A percentile compares a stretch with the other conserved stretches of the same genome.
phyloP scores from a whole-genome alignment of 2,888 invertebrate genomes.

The Hyposoter dolosus region DNA sequence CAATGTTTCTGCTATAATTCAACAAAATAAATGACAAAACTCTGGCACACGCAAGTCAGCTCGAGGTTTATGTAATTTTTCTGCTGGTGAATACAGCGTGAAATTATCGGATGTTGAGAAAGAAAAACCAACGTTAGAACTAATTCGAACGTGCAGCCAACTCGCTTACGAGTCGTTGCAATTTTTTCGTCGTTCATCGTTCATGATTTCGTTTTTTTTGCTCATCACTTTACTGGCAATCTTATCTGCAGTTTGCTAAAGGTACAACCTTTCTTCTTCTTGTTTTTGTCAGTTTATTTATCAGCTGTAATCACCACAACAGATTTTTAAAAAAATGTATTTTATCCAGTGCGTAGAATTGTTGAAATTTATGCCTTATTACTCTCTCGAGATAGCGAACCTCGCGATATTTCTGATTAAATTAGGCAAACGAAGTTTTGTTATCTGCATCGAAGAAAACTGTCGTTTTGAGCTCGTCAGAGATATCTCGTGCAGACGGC shows the following conservation, averaged over 20 bases:
- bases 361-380: background rate
- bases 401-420: slow-evolving; percentile 9
- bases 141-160: slow-evolving; percentile 7
- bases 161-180: background rate
- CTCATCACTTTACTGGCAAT: background rate
- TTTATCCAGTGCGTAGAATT: background rate
- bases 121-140: slow-evolving; percentile 20
- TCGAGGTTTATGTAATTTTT: slow-evolving; percentile 7
- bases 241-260: slow-evolving; percentile 2
- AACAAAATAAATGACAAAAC: too few relatives aligned
- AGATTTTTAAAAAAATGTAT: slow-evolving; percentile 11
- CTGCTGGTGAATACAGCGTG: background rate
- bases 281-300: slow-evolving; percentile 11
- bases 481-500: background rate
- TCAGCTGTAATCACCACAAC: background rate
- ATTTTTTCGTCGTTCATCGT: background rate
- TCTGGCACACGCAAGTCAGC: background rate
- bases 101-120: slow-evolving; percentile 27
- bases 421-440: background rate
- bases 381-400: background rate
- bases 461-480: background rate
- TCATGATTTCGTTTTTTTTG: background rate
- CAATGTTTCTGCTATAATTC: too few relatives aligned
- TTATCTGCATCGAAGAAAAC: background rate
- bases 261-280: background rate